Evolutionary conservation across 1,140 invertebrate species (phyloP).

Genomic region (Asobara japonica): DNA sequence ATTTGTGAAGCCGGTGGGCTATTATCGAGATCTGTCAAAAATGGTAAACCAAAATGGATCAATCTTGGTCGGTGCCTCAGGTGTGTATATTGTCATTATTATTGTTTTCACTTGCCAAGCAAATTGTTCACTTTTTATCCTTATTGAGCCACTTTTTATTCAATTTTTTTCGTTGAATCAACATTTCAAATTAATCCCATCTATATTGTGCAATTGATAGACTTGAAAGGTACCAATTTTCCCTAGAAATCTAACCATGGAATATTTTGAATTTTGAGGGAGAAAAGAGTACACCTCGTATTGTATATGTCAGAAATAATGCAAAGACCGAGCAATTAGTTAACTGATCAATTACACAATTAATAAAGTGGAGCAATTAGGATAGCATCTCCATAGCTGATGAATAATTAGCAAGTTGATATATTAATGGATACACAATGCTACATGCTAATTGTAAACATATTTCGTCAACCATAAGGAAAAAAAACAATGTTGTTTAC

Average conservation of each 20-base stretch:
- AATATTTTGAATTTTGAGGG: too few species aligned
- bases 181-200: too few species aligned
- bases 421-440: neutral
- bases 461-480: too few species aligned
- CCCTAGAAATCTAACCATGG: too few species aligned
- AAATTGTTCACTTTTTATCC: too few species aligned
- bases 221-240: too few species aligned
- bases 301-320: neutral
- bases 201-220: too few species aligned
- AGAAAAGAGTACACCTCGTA: neutral
- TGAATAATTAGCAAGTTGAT: neutral
- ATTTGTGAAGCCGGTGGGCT: slow-evolving; percentile 26
- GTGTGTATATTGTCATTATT: slow-evolving; percentile 20
- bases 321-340: too few species aligned
- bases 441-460: too few species aligned
- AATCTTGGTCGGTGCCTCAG: slow-evolving; percentile 25
- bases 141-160: too few species aligned
- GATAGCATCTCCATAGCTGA: neutral
- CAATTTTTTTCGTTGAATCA: too few species aligned
- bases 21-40: slow-evolving; percentile 15
- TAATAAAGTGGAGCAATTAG: neutral
- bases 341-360: too few species aligned
- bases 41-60: slow-evolving; percentile 24
- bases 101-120: neutral
- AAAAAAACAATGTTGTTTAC: neutral